Evolutionary conservation across 2,888 invertebrate species (phyloP).

Genomic region (Galerucella calmariensis): DNA sequence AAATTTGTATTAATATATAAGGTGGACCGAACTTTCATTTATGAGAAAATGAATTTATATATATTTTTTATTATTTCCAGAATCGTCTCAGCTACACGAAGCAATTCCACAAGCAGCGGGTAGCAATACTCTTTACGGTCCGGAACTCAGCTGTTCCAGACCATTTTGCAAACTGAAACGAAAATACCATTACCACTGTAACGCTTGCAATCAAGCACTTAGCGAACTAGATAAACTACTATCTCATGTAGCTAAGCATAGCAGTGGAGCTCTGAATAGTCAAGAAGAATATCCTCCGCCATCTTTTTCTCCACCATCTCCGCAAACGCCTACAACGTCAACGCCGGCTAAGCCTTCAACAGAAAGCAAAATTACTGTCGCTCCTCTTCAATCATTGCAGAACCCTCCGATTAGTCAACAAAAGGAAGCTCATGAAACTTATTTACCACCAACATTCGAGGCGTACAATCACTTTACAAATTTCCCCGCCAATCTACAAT

Average conservation of each 20-base stretch:
- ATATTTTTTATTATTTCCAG: slow-evolving; percentile 41
- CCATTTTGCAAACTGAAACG: slow-evolving; percentile 85
- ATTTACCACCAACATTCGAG: slow-evolving; percentile 61
- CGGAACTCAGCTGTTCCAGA: slow-evolving; percentile 76
- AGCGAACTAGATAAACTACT: slow-evolving; percentile 77
- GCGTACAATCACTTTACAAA: slow-evolving; percentile 63
- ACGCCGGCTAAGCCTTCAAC: slow-evolving; percentile 46
- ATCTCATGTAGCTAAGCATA: slow-evolving; percentile 78
- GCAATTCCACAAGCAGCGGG: slow-evolving; percentile 39
- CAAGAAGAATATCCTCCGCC: slow-evolving; percentile 57
- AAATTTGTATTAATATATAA: background rate
- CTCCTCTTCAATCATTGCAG: slow-evolving; percentile 62
- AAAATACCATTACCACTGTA: slow-evolving; percentile 83
- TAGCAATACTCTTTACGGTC: slow-evolving; percentile 71
- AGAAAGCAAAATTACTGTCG: slow-evolving; percentile 62
- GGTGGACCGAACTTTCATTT: background rate
- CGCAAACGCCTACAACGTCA: slow-evolving; percentile 55
- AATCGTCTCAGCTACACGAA: slow-evolving; percentile 35
- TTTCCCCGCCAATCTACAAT: slow-evolving; percentile 63
- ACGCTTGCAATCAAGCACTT: slow-evolving; percentile 83
- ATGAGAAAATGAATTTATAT: background rate
- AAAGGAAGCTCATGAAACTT: slow-evolving; percentile 47
- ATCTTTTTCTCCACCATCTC: slow-evolving; percentile 45
- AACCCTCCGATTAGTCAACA: slow-evolving; percentile 51
- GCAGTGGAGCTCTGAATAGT: slow-evolving; percentile 69